phyloP scores from a whole-genome alignment of 1,140 invertebrate genomes.

The Cotesia glomerata region DNA sequence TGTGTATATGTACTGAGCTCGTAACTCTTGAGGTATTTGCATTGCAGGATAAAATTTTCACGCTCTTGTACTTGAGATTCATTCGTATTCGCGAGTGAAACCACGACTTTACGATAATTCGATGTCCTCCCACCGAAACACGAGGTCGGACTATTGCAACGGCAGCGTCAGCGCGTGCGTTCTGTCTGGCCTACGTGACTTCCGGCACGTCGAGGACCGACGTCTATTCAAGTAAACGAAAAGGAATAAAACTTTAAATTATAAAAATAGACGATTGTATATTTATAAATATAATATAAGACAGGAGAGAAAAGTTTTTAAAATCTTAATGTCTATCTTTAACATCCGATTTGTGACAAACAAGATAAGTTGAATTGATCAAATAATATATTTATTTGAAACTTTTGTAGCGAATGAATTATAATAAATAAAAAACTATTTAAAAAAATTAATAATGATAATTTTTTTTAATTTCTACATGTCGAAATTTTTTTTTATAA shows the following conservation, averaged over 20 bases:
- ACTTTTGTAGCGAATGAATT: too few species aligned
- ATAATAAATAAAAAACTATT: too few species aligned
- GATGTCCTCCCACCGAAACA: constrained; percentile 25
- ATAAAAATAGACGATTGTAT: neutral
- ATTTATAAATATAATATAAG: neutral
- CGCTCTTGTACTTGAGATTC: constrained; percentile 15
- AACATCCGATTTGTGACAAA: too few species aligned
- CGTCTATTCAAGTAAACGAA: neutral
- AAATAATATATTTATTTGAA: too few species aligned
- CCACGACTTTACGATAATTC: constrained; percentile 31
- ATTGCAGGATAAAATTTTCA: constrained; percentile 14
- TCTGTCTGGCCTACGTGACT: constrained; percentile 21
- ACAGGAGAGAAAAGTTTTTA: too few species aligned
- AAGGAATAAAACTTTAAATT: neutral
- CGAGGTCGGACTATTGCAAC: constrained; percentile 6
- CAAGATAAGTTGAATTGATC: too few species aligned
- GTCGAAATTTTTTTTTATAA: too few species aligned
- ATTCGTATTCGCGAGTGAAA: constrained; percentile 27
- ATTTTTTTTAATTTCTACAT: too few species aligned
- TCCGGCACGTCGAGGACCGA: constrained; percentile 9
- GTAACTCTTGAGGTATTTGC: constrained; percentile 11
- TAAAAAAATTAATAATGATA: too few species aligned
- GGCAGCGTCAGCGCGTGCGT: constrained; percentile 1
- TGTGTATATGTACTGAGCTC: neutral
- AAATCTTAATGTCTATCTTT: too few species aligned